phyloP scores from a whole-genome alignment of 53 echinoderm and acorn worm genomes.

The Luidia sarsii region DNA sequence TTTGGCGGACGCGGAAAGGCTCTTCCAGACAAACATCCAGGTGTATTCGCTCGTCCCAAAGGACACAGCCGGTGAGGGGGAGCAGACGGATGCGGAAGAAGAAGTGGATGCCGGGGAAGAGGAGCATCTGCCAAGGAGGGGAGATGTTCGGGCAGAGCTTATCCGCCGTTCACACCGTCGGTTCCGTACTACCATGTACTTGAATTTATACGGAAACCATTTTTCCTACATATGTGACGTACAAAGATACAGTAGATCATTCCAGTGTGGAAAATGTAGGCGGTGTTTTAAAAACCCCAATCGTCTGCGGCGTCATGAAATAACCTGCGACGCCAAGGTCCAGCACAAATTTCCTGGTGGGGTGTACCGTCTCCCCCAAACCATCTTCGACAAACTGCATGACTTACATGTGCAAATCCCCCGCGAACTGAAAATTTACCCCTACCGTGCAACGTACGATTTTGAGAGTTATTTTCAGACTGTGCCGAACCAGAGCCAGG shows the following conservation, averaged over 20 bases:
- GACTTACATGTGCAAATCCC: constrained; percentile 4
- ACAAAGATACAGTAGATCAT: constrained; percentile 34
- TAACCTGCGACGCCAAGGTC: too few species aligned
- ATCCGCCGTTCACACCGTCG: neutral
- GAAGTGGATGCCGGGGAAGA: too few species aligned
- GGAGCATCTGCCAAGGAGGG: constrained; percentile 37
- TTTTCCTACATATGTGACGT: constrained; percentile 60
- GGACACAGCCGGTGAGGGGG: too few species aligned
- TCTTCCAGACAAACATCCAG: too few species aligned
- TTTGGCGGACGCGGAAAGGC: too few species aligned
- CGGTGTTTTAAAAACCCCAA: neutral
- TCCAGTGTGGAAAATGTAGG: constrained; percentile 45
- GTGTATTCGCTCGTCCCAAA: too few species aligned
- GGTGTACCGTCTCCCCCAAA: too few species aligned
- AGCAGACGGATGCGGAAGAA: neutral
- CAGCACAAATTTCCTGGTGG: too few species aligned
- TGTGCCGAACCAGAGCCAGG: too few species aligned
- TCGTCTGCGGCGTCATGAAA: too few species aligned
- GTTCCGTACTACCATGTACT: too few species aligned
- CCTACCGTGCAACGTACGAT: constrained; percentile 45
- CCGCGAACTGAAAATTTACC: constrained; percentile 8
- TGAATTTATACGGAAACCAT: constrained; percentile 46
- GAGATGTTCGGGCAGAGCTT: neutral
- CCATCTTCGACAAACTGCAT: neutral
- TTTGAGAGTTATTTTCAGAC: constrained; percentile 56